Evolutionary conservation across 2,113 vertebrate genomes (phyloP).

Genomic region (Chionis minor): DNA sequence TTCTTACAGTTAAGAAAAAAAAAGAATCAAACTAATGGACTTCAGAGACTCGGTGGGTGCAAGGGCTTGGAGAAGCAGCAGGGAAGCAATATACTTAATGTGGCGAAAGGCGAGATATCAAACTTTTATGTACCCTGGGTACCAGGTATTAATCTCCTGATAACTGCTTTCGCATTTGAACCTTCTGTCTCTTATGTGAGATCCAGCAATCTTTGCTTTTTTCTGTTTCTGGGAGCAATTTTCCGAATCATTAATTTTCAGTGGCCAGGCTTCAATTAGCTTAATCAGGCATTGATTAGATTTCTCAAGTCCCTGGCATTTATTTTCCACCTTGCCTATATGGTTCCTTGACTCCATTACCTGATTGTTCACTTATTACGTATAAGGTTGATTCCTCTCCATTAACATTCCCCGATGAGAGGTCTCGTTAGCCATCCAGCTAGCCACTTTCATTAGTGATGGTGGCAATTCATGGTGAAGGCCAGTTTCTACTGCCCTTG

Average conservation of each 20-base stretch:
- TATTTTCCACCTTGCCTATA: constrained; percentile 71
- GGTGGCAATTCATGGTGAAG: not conserved
- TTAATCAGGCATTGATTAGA: constrained; percentile 73
- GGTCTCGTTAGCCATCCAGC: constrained; percentile 52
- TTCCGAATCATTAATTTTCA: constrained; percentile 75
- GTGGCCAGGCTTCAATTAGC: constrained; percentile 70
- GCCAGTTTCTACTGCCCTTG: constrained; percentile 6
- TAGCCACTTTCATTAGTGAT: constrained; percentile 61
- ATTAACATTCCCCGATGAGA: constrained; percentile 61
- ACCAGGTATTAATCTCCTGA: constrained; percentile 58
- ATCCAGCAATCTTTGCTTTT: constrained; percentile 54
- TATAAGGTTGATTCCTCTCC: constrained; percentile 59
- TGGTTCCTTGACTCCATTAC: constrained; percentile 66
- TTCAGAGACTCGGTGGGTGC: constrained; percentile 24
- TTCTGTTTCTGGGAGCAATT: constrained; percentile 64
- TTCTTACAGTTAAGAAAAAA: not conserved
- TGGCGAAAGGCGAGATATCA: constrained; percentile 24
- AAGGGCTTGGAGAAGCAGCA: not conserved
- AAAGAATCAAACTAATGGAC: not conserved
- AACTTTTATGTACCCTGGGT: constrained; percentile 33
- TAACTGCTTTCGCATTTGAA: constrained; percentile 65
- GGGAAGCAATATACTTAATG: constrained; percentile 14
- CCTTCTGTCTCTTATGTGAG: constrained; percentile 44
- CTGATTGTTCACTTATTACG: constrained; percentile 57
- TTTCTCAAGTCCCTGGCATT: constrained; percentile 66